Conservation (phyloP, 2,888 invertebrate genomes). For the Rhimphoctona megacephalus region DNA sequence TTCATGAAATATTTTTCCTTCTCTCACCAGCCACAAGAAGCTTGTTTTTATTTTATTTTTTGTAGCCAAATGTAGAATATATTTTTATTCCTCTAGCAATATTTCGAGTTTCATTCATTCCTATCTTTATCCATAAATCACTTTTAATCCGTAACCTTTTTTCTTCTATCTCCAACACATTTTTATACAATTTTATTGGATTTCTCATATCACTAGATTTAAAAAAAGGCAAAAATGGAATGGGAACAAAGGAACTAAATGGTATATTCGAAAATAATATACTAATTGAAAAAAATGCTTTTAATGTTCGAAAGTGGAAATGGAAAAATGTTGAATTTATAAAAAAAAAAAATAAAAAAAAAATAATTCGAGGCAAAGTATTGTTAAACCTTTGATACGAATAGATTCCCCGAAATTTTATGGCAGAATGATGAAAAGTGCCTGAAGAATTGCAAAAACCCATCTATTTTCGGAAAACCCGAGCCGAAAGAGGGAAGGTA, state of each 20-base stretch:
- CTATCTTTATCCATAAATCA: not conserved
- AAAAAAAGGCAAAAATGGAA: not conserved
- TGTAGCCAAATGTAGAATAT: not conserved
- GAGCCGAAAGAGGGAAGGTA: not conserved
- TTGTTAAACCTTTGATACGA: not conserved
- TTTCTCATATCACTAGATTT: not conserved
- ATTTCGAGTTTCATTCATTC: not conserved
- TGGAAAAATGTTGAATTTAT: not conserved
- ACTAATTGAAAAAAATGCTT: not conserved
- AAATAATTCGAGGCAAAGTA: not conserved
- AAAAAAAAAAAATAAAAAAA: not conserved
- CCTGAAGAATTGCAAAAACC: constrained; percentile 9
- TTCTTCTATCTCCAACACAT: not conserved
- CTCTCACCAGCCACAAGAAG: not conserved
- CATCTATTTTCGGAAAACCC: constrained; percentile 4
- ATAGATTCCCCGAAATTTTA: not conserved
- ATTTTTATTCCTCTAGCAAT: constrained; percentile 1
- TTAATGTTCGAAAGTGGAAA: no score
- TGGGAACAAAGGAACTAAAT: not conserved
- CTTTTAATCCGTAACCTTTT: constrained; percentile 2
- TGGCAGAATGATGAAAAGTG: not conserved
- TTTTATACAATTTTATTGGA: not conserved
- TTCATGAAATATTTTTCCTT: constrained; percentile 2
- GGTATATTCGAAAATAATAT: not conserved
- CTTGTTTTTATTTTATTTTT: constrained; percentile 2